Conservation (phyloP, 2,888 invertebrate genomes). For the Coenonympha glycerion region DNA sequence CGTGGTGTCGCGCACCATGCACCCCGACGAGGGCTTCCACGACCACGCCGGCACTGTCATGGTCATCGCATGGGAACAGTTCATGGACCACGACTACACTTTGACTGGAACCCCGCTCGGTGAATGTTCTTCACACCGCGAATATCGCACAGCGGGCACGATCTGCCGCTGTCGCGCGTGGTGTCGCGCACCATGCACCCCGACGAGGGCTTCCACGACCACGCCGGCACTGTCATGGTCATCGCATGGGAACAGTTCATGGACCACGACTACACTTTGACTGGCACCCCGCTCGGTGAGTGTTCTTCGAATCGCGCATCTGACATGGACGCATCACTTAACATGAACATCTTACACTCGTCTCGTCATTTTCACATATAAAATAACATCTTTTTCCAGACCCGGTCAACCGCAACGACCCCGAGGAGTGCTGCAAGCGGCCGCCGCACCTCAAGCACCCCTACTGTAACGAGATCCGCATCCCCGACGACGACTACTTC, state of each 20-base stretch:
- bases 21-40: too few species aligned
- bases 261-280: slow-evolving; percentile 94
- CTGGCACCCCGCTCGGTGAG: slow-evolving; percentile 90
- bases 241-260: slow-evolving; percentile 97
- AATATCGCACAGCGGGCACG: slow-evolving; percentile 84
- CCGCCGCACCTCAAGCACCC: slow-evolving; percentile 90
- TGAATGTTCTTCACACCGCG: too few species aligned
- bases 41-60: too few species aligned
- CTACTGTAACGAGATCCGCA: slow-evolving; percentile 91
- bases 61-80: too few species aligned
- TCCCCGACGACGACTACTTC: slow-evolving; percentile 94
- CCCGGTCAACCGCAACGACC: slow-evolving; percentile 89
- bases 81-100: too few species aligned
- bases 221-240: slow-evolving; percentile 94
- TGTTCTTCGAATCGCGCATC: not conserved
- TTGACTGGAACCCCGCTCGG: too few species aligned
- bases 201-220: slow-evolving; percentile 94
- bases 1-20: too few species aligned
- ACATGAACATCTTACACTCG: too few species aligned
- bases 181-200: slow-evolving; percentile 94
- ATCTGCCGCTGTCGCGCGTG: slow-evolving; percentile 86
- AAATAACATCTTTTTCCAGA: slow-evolving; percentile 69
- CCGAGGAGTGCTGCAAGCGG: slow-evolving; percentile 91
- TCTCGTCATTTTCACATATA: not conserved
- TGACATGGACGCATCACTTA: too few species aligned